A percentile compares a stretch with the other conserved stretches of the same genome.
Conservation (phyloP, 2,797 vertebrate species). For the Siniperca scherzeri region DNA sequence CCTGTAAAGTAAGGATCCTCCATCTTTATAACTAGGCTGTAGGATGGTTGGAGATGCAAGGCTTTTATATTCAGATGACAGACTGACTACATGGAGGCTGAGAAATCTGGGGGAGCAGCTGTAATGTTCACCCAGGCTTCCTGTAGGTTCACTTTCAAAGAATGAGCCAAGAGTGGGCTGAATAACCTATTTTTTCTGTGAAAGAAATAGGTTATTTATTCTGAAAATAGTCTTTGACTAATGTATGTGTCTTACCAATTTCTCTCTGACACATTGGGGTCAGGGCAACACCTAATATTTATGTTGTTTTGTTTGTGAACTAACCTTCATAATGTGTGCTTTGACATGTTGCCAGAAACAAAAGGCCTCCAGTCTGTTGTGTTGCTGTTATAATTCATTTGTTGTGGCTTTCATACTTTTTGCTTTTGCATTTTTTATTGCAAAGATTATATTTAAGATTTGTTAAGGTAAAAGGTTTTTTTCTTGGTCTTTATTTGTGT, state of each 20-base stretch:
- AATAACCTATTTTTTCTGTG: conserved; percentile 67
- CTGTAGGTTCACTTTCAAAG: conserved; percentile 68
- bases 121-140: conserved; percentile 64
- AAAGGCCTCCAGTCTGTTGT: conserved; percentile 71
- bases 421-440: conserved; percentile 59
- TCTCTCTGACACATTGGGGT: conserved; percentile 66
- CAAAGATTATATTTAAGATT: conserved; percentile 41
- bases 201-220: conserved; percentile 72
- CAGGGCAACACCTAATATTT: conserved; percentile 72
- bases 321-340: conserved; percentile 81
- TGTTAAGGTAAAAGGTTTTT: conserved; percentile 38
- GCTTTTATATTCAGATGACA: conserved; percentile 71
- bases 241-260: conserved; percentile 64
- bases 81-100: conserved; percentile 67
- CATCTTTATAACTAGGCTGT: conserved; percentile 82
- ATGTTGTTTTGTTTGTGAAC: conserved; percentile 78
- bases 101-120: conserved; percentile 66
- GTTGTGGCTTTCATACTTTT: conserved; percentile 60
- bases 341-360: conserved; percentile 74
- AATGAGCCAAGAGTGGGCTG: conserved; percentile 68
- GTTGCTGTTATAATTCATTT: conserved; percentile 79
- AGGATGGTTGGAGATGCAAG: conserved; percentile 67
- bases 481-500: conserved; percentile 36
- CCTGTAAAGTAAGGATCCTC: conserved; percentile 99
- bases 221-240: conserved; percentile 73